Evolutionary conservation across 2,113 vertebrate species (phyloP).

Genomic region (Sardina pilchardus): DNA sequence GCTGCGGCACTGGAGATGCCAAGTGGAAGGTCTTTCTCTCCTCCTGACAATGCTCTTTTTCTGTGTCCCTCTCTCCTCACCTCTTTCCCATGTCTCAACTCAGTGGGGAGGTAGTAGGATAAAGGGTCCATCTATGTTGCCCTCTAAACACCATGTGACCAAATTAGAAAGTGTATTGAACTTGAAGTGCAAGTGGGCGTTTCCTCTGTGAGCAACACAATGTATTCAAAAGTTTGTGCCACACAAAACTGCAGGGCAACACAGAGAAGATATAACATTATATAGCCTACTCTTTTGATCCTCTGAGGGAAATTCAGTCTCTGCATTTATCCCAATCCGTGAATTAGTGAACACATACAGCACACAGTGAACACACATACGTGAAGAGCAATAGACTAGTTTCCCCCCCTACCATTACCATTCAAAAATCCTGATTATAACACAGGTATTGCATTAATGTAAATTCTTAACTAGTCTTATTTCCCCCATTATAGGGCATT

Average conservation of each 20-base stretch:
- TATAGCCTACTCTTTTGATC: too few relatives aligned
- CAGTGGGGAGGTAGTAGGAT: not conserved
- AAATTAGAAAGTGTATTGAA: not conserved
- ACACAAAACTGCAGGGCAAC: not conserved
- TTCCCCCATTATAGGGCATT: too few relatives aligned
- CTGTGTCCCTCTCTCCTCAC: constrained; percentile 23
- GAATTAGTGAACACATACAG: too few relatives aligned
- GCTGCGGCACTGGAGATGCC: not conserved
- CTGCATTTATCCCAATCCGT: too few relatives aligned
- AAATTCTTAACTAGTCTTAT: too few relatives aligned
- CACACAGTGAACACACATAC: too few relatives aligned
- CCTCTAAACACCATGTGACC: not conserved
- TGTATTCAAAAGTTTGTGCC: not conserved
- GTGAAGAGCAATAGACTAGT: not conserved
- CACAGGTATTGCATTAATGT: too few relatives aligned
- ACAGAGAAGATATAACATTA: too few relatives aligned
- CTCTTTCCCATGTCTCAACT: constrained; percentile 7
- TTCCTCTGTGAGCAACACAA: not conserved
- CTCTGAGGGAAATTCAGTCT: too few relatives aligned
- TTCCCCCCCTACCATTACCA: not conserved
- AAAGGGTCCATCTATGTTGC: not conserved
- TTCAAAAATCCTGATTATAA: not conserved
- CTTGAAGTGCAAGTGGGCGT: not conserved
- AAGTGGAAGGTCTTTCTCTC: not conserved
- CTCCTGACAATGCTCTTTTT: constrained; percentile 12